Percentiles rank a stretch among this genome's conserved stretches.
Conservation (phyloP, 2,797 vertebrate species). For the Mionectes olivaceus region DNA sequence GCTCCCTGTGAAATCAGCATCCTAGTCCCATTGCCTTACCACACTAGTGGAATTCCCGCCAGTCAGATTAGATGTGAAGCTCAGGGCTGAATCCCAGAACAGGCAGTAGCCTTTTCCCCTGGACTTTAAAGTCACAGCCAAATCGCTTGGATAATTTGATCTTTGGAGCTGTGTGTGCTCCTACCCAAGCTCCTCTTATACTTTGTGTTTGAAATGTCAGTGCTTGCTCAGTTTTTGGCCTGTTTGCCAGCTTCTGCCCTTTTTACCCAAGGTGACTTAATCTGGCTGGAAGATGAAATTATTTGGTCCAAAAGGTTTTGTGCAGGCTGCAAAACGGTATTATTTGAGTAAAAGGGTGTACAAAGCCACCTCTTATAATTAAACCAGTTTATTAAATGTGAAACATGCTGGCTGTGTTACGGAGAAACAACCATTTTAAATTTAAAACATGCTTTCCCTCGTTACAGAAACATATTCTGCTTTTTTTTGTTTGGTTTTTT, state of each 20-base stretch:
- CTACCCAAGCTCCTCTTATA: not conserved
- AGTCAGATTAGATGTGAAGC: not conserved
- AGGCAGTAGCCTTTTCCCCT: not conserved
- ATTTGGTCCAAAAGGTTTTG: not conserved
- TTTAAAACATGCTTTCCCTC: constrained; percentile 27
- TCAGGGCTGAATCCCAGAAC: not conserved
- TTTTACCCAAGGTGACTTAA: not conserved
- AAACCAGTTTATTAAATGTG: not conserved
- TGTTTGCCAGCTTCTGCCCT: not conserved
- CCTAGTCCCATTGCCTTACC: not conserved
- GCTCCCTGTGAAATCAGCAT: not conserved
- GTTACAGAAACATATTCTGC: constrained; percentile 43
- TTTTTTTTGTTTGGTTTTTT: not conserved
- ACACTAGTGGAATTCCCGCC: not conserved
- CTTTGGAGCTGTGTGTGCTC: not conserved
- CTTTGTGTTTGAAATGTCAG: not conserved
- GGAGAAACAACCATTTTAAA: not conserved
- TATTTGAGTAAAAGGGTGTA: not conserved
- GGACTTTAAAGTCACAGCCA: not conserved
- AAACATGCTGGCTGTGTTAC: not conserved
- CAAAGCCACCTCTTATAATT: constrained; percentile 1
- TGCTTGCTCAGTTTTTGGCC: not conserved
- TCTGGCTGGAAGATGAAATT: not conserved
- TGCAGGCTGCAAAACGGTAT: not conserved
- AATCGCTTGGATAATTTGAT: not conserved